A percentile compares a stretch with the other conserved stretches of the same genome.
phyloP scores from a whole-genome alignment of 2,888 invertebrate genomes.

The Heteropelma amictum region DNA sequence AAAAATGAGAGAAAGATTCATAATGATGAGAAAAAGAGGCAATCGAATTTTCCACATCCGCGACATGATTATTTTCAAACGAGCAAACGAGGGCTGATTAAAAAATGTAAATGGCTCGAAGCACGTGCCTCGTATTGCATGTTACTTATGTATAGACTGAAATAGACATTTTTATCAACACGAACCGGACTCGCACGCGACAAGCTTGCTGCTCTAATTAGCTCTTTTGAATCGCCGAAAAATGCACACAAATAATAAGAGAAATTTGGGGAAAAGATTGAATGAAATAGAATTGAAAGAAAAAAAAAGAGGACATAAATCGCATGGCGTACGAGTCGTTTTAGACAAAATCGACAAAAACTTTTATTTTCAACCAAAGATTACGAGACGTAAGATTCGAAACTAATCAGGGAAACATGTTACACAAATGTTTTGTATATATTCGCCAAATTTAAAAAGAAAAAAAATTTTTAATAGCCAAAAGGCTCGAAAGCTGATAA shows the following conservation, averaged over 20 bases:
- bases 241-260: constrained; percentile 13
- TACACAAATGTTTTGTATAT: too few species aligned
- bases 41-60: neutral
- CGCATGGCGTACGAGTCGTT: too few species aligned
- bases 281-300: too few species aligned
- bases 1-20: neutral
- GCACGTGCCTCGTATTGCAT: constrained; percentile 16
- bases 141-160: neutral
- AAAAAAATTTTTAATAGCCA: neutral
- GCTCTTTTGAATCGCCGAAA: constrained; percentile 4
- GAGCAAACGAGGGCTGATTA: neutral
- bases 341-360: too few species aligned
- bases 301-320: too few species aligned
- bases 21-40: neutral
- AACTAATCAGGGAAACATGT: neutral
- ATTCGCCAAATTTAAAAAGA: neutral
- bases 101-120: constrained; percentile 2
- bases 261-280: neutral
- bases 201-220: constrained; percentile 30
- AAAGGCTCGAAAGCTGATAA: neutral
- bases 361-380: too few species aligned
- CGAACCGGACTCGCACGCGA: constrained; percentile 10
- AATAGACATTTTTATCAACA: neutral
- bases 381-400: too few species aligned
- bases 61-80: constrained; percentile 9